phyloP scores from a whole-genome alignment of 2,888 invertebrate species.

The Theodoxus fluviatilis region DNA sequence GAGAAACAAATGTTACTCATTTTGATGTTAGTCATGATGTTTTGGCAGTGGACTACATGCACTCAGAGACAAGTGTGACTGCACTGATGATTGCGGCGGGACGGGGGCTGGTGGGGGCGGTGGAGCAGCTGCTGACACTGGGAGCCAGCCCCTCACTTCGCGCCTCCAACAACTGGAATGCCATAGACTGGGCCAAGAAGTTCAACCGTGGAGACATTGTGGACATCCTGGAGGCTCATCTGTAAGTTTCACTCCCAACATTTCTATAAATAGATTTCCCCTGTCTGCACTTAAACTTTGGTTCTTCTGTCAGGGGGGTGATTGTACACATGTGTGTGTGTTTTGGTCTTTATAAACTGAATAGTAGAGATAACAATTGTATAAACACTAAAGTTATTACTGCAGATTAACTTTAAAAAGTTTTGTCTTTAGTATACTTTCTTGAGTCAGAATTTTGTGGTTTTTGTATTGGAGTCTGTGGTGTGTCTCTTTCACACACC shows the following conservation, averaged over 20 bases:
- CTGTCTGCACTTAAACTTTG: too few species aligned
- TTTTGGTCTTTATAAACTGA: too few species aligned
- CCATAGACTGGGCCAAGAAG: slow-evolving; percentile 76
- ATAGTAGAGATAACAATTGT: neutral
- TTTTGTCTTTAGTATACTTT: too few species aligned
- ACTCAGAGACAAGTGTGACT: slow-evolving; percentile 73
- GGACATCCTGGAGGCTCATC: slow-evolving; percentile 70
- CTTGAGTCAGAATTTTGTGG: too few species aligned
- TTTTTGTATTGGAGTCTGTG: too few species aligned
- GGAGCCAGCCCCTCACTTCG: slow-evolving; percentile 73
- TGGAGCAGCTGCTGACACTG: slow-evolving; percentile 76
- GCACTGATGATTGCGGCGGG: slow-evolving; percentile 82
- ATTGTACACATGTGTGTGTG: neutral
- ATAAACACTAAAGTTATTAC: neutral
- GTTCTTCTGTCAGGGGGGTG: too few species aligned
- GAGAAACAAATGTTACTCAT: too few species aligned
- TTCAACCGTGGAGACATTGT: slow-evolving; percentile 73
- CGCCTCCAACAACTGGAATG: slow-evolving; percentile 75
- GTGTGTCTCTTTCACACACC: too few species aligned
- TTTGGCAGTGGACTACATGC: slow-evolving; percentile 75
- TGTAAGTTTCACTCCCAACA: slow-evolving; percentile 58
- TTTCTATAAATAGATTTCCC: too few species aligned
- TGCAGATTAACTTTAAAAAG: too few species aligned
- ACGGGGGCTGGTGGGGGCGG: slow-evolving; percentile 74
- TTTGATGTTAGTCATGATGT: neutral